Base-by-base conservation (phyloP, 2,797 vertebrate species). In the Percopsis omiscomaycus region DNA sequence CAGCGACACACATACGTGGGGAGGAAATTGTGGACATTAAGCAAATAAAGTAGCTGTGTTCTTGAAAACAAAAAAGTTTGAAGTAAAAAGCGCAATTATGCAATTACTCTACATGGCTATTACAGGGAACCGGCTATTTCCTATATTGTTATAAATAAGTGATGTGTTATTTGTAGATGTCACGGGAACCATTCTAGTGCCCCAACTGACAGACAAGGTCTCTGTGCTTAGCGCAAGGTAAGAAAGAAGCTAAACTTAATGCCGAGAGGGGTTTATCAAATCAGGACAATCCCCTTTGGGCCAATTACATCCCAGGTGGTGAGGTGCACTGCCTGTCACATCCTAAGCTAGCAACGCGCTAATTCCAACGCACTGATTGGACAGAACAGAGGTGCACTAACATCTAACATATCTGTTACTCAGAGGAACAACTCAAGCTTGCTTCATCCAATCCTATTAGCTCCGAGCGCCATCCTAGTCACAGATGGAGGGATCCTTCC, bases 361-460 rank as follows among this genome's bases (percentile, higher is more conserved):
- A 13, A 66, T 59, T 58, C 22, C 78, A 66, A 77, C 65, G 9
- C 57, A 59, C 68, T 60, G 66, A 84, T 75, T 86, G 83, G 81
- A 61, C 80, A 11, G 73, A 68, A 0, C 78, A 42, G 45, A 52
- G 48, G 46, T 42, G 30, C 47, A 3, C 22, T 57, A 53, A 32
- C n/a, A 53, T 37, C 74, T 62, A 28, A 73, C 73, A 78, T 84
- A 84, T 78, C 74, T 8, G 61, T 55, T n/a, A 60, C 52, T 55
- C 52, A 51, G 58, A 84, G 81, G 82, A 81, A 72, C 87, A 82
- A 81, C 81, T 81, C 80, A 64, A 85, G 84, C 86, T 79, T 81
- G 87, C 86, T 86, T 88, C 84, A 77, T 80, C 77, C 86, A 90
- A 91, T 91, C 90, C 89, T 88, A 90, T 91, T 90, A 90, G 81